Percentiles rank a stretch among this genome's conserved stretches.
Conservation (phyloP, 2,888 invertebrate species). For the Pheosia tremula region DNA sequence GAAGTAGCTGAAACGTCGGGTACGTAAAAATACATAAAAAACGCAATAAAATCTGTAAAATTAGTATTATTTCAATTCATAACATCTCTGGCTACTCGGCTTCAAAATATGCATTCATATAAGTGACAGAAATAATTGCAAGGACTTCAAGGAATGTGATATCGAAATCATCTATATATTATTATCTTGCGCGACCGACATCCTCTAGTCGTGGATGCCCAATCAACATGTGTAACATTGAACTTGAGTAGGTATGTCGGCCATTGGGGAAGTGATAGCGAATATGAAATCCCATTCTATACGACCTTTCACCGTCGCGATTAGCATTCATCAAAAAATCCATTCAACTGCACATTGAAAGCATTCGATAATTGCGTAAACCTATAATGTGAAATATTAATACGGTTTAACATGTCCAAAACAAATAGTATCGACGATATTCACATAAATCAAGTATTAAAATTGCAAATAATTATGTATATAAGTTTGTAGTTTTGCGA, state of each 20-base stretch:
- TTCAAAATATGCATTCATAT: no score
- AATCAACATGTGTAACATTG: slow-evolving; percentile 23
- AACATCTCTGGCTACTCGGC: no score
- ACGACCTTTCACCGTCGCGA: slow-evolving; percentile 8
- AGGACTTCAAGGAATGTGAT: no score
- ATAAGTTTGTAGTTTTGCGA: slow-evolving; percentile 2
- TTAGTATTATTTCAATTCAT: no score
- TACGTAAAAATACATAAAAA: no score
- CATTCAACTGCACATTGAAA: slow-evolving; percentile 7
- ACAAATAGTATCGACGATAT: background rate
- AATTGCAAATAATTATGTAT: background rate
- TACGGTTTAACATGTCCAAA: slow-evolving; percentile 1
- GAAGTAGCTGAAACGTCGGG: no score
- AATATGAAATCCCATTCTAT: slow-evolving; percentile 11
- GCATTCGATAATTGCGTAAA: background rate
- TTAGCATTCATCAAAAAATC: slow-evolving; percentile 2
- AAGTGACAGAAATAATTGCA: no score
- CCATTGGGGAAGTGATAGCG: slow-evolving; percentile 8
- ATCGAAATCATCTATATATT: no score
- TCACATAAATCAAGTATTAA: slow-evolving; percentile 4
- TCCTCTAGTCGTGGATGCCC: background rate
- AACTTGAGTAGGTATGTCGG: slow-evolving; percentile 21
- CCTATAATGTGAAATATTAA: background rate
- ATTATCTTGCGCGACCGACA: no score
- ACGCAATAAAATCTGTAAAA: no score